Base-by-base conservation (phyloP, 2,888 invertebrate species). In the Aelia acuminata region DNA sequence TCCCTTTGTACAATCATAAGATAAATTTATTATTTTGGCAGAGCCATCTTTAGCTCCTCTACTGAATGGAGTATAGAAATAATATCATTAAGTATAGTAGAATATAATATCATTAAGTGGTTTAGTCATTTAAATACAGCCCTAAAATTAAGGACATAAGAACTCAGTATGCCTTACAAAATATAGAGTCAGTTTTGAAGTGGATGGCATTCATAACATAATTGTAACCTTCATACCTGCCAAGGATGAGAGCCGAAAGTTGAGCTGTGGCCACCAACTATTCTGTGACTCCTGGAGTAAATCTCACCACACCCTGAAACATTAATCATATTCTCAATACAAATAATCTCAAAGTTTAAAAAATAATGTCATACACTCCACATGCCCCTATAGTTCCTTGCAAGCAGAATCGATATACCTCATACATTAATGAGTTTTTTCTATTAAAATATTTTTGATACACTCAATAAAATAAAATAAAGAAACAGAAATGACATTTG, bases 221-320 rank as follows among this genome's bases (percentile, higher is more conserved):
- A 35, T 35, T 49, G 31, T 5, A 18, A 7, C 15, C 31, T 70
- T 48, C 84, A 70, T 87, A 94, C 94, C 93, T 98, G 98, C 98
- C 98, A 98, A 7, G 98, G 98, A 93, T 98, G 97, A 18, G 97
- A 96, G 3, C 97, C 98, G 91, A 98, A 98, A 70, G 96, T 96
- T 0, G 97, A 96, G 31, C 97, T 96, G 91, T 97, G 97, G 0
- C 98, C 98, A 1, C 98, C 98, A 0, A 98, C 98, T 89, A 98
- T 98, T 90, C 98, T 94, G 92, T 98, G 97, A 48, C 97, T 96
- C 63, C 98, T 94, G 0, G 97, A 95, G 92, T 96, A 97, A 89
- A 97, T 94, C 92, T 98, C 97, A 0, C 98, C 98, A 91, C 98
- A 98, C 92, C 97, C 98, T 98, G 88, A 43, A 89, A 89, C 57